Evolutionary conservation across 2,113 vertebrate species (phyloP).

Genomic region (Petrocephalus microphthalmus): DNA sequence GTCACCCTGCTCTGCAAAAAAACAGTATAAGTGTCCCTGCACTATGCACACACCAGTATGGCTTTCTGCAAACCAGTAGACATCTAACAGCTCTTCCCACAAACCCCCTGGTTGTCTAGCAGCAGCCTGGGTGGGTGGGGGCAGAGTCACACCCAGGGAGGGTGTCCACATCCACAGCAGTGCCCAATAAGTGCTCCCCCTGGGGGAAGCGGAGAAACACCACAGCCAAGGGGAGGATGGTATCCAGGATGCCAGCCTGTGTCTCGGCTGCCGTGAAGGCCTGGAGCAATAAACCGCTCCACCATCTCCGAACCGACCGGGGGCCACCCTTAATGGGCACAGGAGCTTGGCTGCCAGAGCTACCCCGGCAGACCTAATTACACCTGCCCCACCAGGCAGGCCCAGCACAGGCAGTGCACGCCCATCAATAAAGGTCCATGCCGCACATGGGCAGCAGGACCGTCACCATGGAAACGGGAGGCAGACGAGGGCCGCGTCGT

Average conservation of each 20-base stretch:
- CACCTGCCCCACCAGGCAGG: slow-evolving; percentile 55
- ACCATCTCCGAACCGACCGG: slow-evolving; percentile 40
- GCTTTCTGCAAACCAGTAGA: not conserved
- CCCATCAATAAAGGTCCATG: slow-evolving; percentile 55
- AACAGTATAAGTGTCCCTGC: not conserved
- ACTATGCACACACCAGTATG: not conserved
- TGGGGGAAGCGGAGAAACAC: not conserved
- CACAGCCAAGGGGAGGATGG: not conserved
- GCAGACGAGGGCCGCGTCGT: slow-evolving; percentile 49
- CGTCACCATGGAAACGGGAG: slow-evolving; percentile 70
- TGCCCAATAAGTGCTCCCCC: not conserved
- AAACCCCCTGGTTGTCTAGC: not conserved
- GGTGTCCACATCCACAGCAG: not conserved
- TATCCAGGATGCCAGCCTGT: not conserved
- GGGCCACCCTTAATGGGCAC: slow-evolving; percentile 49
- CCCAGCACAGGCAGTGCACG: slow-evolving; percentile 50
- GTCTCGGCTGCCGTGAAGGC: not conserved
- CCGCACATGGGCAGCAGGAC: slow-evolving; percentile 53
- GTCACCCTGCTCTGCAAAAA: not conserved
- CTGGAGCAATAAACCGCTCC: slow-evolving; percentile 30
- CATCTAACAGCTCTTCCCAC: not conserved
- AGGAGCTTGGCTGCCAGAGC: slow-evolving; percentile 35
- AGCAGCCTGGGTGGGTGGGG: not conserved
- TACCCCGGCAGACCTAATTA: slow-evolving; percentile 55
- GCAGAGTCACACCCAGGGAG: not conserved